Conservation (phyloP, 2,113 vertebrate genomes). For the Oostethus manadensis region DNA sequence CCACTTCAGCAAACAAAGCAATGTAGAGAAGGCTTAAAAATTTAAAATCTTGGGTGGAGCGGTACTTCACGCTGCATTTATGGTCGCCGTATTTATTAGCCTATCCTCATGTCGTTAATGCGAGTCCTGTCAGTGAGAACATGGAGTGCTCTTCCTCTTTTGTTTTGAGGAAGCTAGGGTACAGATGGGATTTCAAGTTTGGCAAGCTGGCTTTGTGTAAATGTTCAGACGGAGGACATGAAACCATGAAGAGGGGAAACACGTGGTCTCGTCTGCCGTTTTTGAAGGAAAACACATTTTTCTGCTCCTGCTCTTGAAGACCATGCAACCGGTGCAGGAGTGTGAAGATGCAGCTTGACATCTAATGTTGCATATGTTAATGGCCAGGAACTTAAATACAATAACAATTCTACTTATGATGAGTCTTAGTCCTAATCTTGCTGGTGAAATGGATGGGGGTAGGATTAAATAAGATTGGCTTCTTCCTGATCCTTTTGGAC, state of each 20-base stretch:
- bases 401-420: no score
- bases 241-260: slow-evolving; percentile 33
- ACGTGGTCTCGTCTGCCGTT: slow-evolving; percentile 20
- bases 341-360: not conserved
- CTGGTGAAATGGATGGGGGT: no score
- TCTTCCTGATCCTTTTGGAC: no score
- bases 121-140: slow-evolving; percentile 35
- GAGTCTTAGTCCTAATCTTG: no score
- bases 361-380: not conserved
- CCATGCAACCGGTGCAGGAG: slow-evolving; percentile 3
- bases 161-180: slow-evolving; percentile 56
- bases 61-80: slow-evolving; percentile 12
- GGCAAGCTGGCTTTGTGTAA: slow-evolving; percentile 65
- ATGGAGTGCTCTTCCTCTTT: slow-evolving; percentile 46
- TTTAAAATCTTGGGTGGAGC: not conserved
- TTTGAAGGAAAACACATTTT: slow-evolving; percentile 56
- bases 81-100: slow-evolving; percentile 44
- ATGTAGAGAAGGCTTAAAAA: not conserved
- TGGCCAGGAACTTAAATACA: no score
- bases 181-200: slow-evolving; percentile 46
- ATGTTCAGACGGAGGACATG: slow-evolving; percentile 33
- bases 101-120: slow-evolving; percentile 29
- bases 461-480: no score
- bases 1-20: slow-evolving; percentile 2
- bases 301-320: slow-evolving; percentile 18